phyloP scores from a whole-genome alignment of 2,113 vertebrate genomes.

The Trichomycterus rosablanca region DNA sequence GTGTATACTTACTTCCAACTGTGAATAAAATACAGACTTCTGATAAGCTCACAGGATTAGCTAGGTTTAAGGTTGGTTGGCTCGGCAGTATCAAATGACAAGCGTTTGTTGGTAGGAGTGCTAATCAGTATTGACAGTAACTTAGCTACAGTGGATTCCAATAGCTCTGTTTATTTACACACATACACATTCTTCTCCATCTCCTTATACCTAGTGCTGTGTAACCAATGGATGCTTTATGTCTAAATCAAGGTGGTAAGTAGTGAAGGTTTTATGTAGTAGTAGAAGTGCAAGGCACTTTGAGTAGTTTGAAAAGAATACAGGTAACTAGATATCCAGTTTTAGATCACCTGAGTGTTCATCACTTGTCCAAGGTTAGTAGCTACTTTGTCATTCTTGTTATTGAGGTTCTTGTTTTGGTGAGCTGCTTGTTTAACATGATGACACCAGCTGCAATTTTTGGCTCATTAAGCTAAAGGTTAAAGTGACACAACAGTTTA shows the following conservation, averaged over 20 bases:
- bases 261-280: no score
- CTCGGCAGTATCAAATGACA: not conserved
- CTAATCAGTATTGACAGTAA: not conserved
- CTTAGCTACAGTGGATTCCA: not conserved
- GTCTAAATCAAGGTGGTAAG: not conserved
- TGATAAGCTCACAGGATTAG: not conserved
- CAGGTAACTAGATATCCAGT: not conserved
- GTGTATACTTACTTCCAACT: not conserved
- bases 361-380: no score
- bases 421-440: conserved; percentile 7
- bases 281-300: not conserved
- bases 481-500: no score
- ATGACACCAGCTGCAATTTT: conserved; percentile 28
- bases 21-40: no score
- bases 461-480: conserved; percentile 1
- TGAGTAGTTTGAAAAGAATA: no score
- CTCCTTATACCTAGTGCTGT: no score
- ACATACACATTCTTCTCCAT: no score
- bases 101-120: not conserved
- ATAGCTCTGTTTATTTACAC: no score
- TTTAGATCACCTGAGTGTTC: no score
- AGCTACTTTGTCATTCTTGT: no score
- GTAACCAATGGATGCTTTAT: not conserved
- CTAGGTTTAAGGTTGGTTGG: not conserved
- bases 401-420: no score